Evolutionary conservation across 2,888 invertebrate species (phyloP), one percentile per base, ranked within the genome.

Genomic region (Trissonchulus latispiculum): DNA sequence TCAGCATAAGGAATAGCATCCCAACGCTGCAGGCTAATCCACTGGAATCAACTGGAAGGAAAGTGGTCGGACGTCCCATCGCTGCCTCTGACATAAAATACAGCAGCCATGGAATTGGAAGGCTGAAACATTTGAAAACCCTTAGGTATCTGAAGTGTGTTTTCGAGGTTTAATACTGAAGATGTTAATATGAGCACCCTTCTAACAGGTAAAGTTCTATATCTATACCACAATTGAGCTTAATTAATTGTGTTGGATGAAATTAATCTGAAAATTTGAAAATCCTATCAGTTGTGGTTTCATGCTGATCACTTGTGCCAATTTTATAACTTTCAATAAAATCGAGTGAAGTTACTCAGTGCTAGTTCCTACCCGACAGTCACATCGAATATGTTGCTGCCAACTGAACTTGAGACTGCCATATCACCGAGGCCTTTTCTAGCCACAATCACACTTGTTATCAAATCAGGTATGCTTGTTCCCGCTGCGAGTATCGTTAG

Each of bases 331-430:
- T n/a, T n/a, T n/a, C n/a, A n/a, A n/a, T n/a, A n/a, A n/a, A n/a
- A n/a, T n/a, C n/a, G n/a, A n/a, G n/a, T n/a, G n/a, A n/a, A n/a
- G n/a, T n/a, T n/a, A n/a, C n/a, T n/a, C n/a, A n/a, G n/a, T n/a
- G n/a, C n/a, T n/a, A n/a, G n/a, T n/a, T n/a, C n/a, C n/a, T 84
- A 95, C 95, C 96, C 96, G 85, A 97, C 95, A 84, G 95, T 95
- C 83, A 97, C 94, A 88, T 97, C 97, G 87, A 97, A 97, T 84
- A 97, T 94, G 87, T 97, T 97, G 87, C 95, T 95, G 82, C 97
- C 97, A 79, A 97, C 94, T 72, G 96, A 96, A 83, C 95, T 95
- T 80, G 95, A 95, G 75, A 97, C 96, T 76, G 96, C 96, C 97
- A 97, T 97, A 86, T 97, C 96, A 75, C 96, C 97, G 84, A 95